Conservation (phyloP, 2,888 invertebrate species). For the Tetranychus truncatus region DNA sequence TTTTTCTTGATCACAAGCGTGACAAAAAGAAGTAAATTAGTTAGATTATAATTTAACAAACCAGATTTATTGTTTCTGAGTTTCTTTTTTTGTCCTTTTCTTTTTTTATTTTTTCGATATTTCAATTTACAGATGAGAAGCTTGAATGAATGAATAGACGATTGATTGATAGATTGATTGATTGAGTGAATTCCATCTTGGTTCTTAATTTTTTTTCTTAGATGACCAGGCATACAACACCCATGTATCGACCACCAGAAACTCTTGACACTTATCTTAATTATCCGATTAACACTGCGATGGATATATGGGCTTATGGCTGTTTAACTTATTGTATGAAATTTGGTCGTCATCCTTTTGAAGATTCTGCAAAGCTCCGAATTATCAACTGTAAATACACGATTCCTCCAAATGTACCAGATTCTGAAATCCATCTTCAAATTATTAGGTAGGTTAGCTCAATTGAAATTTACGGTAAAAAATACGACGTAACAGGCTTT, state of each 20-base stretch:
- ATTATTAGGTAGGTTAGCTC: constrained; percentile 53
- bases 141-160: constrained; percentile 13
- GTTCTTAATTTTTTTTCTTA: constrained; percentile 28
- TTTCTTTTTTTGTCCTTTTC: constrained; percentile 1
- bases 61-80: constrained; percentile 7
- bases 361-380: constrained; percentile 76
- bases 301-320: constrained; percentile 92
- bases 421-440: constrained; percentile 66
- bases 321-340: constrained; percentile 81
- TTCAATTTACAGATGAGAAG: constrained; percentile 6
- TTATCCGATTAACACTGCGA: constrained; percentile 67
- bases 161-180: background rate
- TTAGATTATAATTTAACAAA: too few relatives aligned
- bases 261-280: constrained; percentile 89
- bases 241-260: constrained; percentile 88
- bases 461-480: too few relatives aligned
- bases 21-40: too few relatives aligned
- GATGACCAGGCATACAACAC: constrained; percentile 42
- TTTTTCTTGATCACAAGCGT: too few relatives aligned
- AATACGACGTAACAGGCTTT: too few relatives aligned
- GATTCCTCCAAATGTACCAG: constrained; percentile 57
- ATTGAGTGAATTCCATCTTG: background rate
- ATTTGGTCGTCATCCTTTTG: constrained; percentile 86
- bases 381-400: constrained; percentile 90
- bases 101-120: background rate